phyloP scores from a whole-genome alignment of 2,797 vertebrate species.

The Sebastes kiyomatsui region DNA sequence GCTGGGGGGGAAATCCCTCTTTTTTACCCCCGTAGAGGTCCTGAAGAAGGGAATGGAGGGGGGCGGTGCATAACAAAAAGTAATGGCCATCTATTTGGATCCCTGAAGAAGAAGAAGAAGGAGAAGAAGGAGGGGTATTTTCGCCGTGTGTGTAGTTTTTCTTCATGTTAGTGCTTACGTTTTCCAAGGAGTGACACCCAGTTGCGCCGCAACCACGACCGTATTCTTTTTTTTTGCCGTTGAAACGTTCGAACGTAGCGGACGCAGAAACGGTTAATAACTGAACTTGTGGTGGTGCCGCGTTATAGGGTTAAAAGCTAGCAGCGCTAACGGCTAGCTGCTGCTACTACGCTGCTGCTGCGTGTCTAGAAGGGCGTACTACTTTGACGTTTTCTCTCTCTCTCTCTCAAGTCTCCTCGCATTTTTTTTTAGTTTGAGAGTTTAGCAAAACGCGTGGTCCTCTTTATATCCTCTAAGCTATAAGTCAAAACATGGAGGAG shows the following conservation, averaged over 20 bases:
- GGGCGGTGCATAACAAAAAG: slow-evolving; percentile 83
- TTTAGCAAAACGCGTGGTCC: slow-evolving; percentile 16
- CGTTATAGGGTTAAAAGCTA: slow-evolving; percentile 79
- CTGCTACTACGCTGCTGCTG: slow-evolving; percentile 59
- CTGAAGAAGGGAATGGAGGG: slow-evolving; percentile 63
- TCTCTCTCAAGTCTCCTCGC: slow-evolving; percentile 42
- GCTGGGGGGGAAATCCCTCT: slow-evolving; percentile 77
- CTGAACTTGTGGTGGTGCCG: background rate
- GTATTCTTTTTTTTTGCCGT: background rate
- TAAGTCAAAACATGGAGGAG: slow-evolving; percentile 50
- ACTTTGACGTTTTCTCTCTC: slow-evolving; percentile 64
- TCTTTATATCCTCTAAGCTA: background rate
- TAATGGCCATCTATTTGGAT: slow-evolving; percentile 84
- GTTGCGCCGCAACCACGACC: background rate
- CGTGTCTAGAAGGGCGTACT: slow-evolving; percentile 74
- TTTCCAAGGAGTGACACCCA: background rate
- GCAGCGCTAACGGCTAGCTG: slow-evolving; percentile 74
- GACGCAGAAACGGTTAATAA: slow-evolving; percentile 23
- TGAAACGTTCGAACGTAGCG: background rate
- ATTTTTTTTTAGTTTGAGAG: slow-evolving; percentile 32
- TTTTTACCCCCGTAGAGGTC: slow-evolving; percentile 64
- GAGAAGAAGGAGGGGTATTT: slow-evolving; percentile 68
- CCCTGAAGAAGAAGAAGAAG: slow-evolving; percentile 63
- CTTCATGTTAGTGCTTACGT: slow-evolving; percentile 1
- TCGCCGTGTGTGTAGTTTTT: slow-evolving; percentile 63